A percentile compares a stretch with the other conserved stretches of the same genome.
These are phyloP conservation scores for Trachops cirrhosus DNA, from an alignment of 2,797 vertebrate species.

Conservation along the genomic window DNA sequence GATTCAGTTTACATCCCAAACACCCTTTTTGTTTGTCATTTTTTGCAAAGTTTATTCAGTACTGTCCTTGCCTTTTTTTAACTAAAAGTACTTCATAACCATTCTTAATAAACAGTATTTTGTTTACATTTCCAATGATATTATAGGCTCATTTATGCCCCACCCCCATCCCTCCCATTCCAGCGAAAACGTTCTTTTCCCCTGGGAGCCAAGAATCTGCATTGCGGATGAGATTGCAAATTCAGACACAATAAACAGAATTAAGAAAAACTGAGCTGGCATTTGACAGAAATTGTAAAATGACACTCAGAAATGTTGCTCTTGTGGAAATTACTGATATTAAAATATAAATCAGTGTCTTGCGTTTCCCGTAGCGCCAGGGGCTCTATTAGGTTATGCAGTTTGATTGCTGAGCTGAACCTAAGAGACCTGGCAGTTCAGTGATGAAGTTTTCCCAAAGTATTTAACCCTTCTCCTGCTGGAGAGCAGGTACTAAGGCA, in stretches of 20 bases:
- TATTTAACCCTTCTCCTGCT: slow-evolving; percentile 71
- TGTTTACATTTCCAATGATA: slow-evolving; percentile 57
- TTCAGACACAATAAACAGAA: slow-evolving; percentile 91
- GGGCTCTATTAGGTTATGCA: slow-evolving; percentile 78
- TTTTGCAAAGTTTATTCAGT: not conserved
- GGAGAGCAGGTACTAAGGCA: slow-evolving; percentile 13
- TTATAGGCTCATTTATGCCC: not conserved
- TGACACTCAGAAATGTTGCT: slow-evolving; percentile 91
- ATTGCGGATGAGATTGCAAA: slow-evolving; percentile 89
- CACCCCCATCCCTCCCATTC: slow-evolving; percentile 31
- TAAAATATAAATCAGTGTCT: slow-evolving; percentile 97
- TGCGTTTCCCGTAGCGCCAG: slow-evolving; percentile 79
- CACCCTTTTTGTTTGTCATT: not conserved
- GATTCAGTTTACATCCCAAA: not conserved
- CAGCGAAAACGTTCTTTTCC: slow-evolving; percentile 58
- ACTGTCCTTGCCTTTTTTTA: not conserved
- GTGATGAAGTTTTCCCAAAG: slow-evolving; percentile 68
- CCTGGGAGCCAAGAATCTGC: slow-evolving; percentile 83
- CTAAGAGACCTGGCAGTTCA: slow-evolving; percentile 74
- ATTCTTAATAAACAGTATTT: slow-evolving; percentile 58
- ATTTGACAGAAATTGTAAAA: slow-evolving; percentile 96
- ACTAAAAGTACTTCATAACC: not conserved
- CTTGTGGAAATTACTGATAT: slow-evolving; percentile 94
- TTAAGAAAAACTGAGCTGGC: slow-evolving; percentile 92
- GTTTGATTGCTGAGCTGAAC: slow-evolving; percentile 79